Evolutionary conservation across 2,888 invertebrate genomes (phyloP).

Genomic region (Colletes collaris): DNA sequence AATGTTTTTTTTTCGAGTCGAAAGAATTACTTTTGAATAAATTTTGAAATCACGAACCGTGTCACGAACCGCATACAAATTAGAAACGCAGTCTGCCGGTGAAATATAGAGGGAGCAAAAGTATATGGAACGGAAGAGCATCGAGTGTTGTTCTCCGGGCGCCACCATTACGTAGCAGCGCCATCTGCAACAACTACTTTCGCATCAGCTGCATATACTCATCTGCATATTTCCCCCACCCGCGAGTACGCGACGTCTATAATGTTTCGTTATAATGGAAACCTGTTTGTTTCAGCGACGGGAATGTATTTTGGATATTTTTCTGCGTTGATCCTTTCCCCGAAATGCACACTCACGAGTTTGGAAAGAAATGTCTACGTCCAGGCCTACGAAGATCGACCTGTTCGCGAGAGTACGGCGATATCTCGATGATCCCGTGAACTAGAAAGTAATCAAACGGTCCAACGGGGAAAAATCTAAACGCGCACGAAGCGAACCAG

Average conservation of each 20-base stretch:
- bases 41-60: too few species aligned
- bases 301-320: background rate
- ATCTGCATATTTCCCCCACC: constrained; percentile 26
- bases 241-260: constrained; percentile 33
- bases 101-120: constrained; percentile 5
- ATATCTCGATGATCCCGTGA: constrained; percentile 50
- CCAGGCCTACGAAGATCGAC: background rate
- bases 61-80: too few species aligned
- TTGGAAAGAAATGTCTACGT: too few species aligned
- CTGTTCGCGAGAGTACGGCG: constrained; percentile 9
- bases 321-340: background rate
- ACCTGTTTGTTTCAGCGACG: background rate
- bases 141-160: too few species aligned
- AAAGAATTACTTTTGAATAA: too few species aligned
- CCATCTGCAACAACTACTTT: constrained; percentile 43
- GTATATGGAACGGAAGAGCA: constrained; percentile 18
- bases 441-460: constrained; percentile 57
- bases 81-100: too few species aligned
- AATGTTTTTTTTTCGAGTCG: too few species aligned
- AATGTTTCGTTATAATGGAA: constrained; percentile 45
- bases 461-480: constrained; percentile 20
- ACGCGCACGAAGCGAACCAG: constrained; percentile 7
- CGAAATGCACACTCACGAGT: too few species aligned
- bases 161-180: constrained; percentile 31
- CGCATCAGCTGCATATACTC: constrained; percentile 41